These are phyloP conservation scores for Tridacna crocea DNA, from an alignment of 2,888 invertebrate species.

Conservation along the genomic window DNA sequence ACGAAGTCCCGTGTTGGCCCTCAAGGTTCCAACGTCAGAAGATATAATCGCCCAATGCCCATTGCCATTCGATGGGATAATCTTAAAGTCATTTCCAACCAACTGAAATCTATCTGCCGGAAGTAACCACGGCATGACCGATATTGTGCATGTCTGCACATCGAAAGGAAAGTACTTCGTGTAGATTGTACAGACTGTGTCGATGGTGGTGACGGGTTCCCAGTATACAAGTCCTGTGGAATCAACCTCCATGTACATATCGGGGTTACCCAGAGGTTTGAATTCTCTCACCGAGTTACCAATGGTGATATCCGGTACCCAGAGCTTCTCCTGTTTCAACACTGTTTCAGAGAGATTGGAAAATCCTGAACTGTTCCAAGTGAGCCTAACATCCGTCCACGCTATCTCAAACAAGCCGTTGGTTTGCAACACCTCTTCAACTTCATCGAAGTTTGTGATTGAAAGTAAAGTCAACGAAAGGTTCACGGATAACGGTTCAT, in stretches of 20 bases:
- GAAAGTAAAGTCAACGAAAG: neutral
- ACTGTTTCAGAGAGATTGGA: neutral
- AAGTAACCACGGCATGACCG: neutral
- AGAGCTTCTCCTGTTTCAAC: neutral
- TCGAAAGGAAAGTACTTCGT: conserved; percentile 13
- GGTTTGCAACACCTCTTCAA: neutral
- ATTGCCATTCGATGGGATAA: neutral
- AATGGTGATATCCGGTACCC: neutral
- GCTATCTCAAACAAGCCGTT: neutral
- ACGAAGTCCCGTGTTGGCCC: neutral
- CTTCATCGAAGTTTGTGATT: neutral
- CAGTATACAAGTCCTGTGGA: neutral
- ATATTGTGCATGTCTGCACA: neutral
- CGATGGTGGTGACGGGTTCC: neutral
- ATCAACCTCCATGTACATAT: neutral
- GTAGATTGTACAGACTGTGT: neutral
- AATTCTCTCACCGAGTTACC: neutral
- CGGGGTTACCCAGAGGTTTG: neutral
- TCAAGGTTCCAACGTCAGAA: neutral
- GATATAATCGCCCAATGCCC: neutral
- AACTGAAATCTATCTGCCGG: neutral
- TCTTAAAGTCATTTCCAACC: neutral
- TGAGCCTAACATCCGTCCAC: neutral
- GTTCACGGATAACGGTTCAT: neutral
- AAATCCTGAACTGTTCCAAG: neutral